Conservation (phyloP, 2,888 invertebrate genomes). For the Crossocerus cetratus region DNA sequence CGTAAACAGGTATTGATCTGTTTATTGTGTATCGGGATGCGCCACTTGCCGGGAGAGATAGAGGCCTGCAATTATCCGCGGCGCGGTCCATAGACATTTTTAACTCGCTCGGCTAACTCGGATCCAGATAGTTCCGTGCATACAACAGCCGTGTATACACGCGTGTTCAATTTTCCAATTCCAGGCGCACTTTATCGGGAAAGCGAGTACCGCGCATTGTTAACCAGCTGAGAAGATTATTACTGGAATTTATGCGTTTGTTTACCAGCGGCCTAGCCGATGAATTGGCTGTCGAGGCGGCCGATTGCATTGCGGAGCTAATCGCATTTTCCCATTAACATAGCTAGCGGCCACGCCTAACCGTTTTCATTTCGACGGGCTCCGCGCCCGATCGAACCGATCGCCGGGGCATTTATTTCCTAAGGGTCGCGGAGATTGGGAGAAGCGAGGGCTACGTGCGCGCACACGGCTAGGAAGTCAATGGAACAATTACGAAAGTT, state of each 20-base stretch:
- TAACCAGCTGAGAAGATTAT: neutral
- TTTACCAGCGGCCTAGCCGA: neutral
- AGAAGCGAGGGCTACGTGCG: neutral
- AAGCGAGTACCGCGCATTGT: too few relatives aligned
- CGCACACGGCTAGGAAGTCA: slow-evolving; percentile 32
- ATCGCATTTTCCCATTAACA: neutral
- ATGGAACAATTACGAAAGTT: slow-evolving; percentile 67
- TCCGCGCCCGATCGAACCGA: slow-evolving; percentile 42
- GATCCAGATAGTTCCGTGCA: neutral
- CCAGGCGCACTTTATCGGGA: neutral
- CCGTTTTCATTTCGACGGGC: slow-evolving; percentile 53
- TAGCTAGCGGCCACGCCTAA: slow-evolving; percentile 43
- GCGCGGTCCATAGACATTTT: neutral
- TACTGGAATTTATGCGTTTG: neutral
- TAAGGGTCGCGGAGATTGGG: slow-evolving; percentile 7
- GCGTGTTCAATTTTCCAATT: slow-evolving; percentile 8
- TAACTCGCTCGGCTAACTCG: neutral
- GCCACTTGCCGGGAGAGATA: neutral
- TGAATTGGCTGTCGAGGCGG: neutral
- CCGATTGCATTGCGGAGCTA: neutral
- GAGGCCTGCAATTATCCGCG: neutral
- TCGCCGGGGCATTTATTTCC: slow-evolving; percentile 48
- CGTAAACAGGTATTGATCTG: slow-evolving; percentile 35
- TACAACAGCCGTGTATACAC: slow-evolving; percentile 16
- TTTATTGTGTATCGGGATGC: slow-evolving; percentile 22